These are phyloP conservation scores for Carassius gibelio DNA, from an alignment of 2,113 vertebrate genomes.

Conservation along the genomic window DNA sequence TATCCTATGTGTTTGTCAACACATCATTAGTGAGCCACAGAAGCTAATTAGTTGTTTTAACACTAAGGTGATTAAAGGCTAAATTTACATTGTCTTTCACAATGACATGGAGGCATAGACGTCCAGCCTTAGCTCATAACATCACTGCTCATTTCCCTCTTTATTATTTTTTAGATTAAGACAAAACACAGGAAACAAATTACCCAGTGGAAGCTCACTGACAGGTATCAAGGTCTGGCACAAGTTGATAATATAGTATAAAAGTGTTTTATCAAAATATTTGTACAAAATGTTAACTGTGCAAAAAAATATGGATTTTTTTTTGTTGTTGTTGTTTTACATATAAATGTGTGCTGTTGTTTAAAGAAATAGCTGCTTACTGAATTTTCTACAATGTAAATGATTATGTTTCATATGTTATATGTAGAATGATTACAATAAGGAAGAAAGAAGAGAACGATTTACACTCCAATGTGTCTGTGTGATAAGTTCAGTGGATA, in stretches of 20 bases:
- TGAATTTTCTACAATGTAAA: not conserved
- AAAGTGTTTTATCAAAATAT: not conserved
- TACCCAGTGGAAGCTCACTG: constrained; percentile 62
- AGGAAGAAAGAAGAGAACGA: too few species aligned
- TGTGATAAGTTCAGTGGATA: not conserved
- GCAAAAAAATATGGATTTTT: not conserved
- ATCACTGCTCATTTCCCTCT: constrained; percentile 66
- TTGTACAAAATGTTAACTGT: not conserved
- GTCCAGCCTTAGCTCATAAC: constrained; percentile 56
- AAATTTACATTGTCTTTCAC: constrained; percentile 71
- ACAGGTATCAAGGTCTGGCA: constrained; percentile 44
- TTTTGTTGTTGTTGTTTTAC: not conserved
- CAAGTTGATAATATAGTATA: constrained; percentile 13
- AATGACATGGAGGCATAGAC: constrained; percentile 62
- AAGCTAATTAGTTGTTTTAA: constrained; percentile 76
- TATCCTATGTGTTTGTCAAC: constrained; percentile 77
- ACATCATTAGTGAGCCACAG: constrained; percentile 72
- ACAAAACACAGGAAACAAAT: constrained; percentile 66
- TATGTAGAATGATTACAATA: too few species aligned
- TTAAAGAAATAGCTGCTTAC: not conserved
- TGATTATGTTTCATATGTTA: too few species aligned
- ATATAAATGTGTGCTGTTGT: not conserved
- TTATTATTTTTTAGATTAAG: constrained; percentile 59
- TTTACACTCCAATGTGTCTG: not conserved
- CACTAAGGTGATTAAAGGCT: constrained; percentile 70